Evolutionary conservation across 2,888 invertebrate genomes (phyloP), one percentile per base, ranked within the genome.

Genomic region (Lingula anatina): DNA sequence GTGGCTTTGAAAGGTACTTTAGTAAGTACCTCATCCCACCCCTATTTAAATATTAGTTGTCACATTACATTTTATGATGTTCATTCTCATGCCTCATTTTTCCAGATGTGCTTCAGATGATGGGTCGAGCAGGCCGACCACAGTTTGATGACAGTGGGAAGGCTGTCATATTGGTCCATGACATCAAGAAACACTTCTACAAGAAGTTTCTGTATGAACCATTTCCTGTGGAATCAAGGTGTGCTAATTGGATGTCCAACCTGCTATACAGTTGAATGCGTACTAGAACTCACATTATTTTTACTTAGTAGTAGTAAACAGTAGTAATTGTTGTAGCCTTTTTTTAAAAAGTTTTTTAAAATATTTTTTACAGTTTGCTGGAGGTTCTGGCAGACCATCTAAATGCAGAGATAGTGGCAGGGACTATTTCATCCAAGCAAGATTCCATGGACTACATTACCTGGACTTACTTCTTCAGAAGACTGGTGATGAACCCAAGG

Each of bases 191-290:
- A 78, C 90, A 90, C 74, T 99, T 97, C 81, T 99, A 99, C 80
- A 95, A 95, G 75, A 95, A 95, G 75, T 99, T 99, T 80, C 80
- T 99, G 0, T 97, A 99, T 77, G 96, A 99, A 75, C 99, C 99
- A 0, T 99, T 99, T 79, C 99, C 99, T 0, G 97, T 99, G 0
- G 99, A 99, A 77, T 97, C 97, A 0, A 81, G 78, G 80, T 78
- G 51, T 49, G 41, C 38, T 43, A 31, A n/a, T n/a, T n/a, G n/a
- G n/a, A n/a, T n/a, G n/a, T n/a, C n/a, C n/a, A n/a, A n/a, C n/a
- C n/a, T n/a, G n/a, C n/a, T n/a, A n/a, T n/a, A n/a, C n/a, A n/a
- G n/a, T n/a, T n/a, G n/a, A n/a, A n/a, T n/a, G n/a, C n/a, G n/a
- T n/a, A n/a, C n/a, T n/a, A n/a, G n/a, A n/a, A n/a, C n/a, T n/a